Conservation (phyloP, 2,113 vertebrate genomes). For the Pterophyllum scalare region DNA sequence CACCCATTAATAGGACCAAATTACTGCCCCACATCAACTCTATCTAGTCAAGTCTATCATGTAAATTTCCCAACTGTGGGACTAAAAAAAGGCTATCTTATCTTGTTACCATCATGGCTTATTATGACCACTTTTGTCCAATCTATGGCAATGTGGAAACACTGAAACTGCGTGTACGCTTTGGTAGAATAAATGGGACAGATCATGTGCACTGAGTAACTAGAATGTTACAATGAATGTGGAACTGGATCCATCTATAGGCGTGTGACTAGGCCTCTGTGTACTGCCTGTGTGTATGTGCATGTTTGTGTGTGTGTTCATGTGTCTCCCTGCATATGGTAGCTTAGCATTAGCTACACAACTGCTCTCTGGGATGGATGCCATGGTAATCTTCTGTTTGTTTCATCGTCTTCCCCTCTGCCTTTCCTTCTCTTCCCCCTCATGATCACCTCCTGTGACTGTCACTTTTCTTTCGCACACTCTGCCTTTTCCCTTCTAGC, state of each 20-base stretch:
- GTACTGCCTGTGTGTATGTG: neutral
- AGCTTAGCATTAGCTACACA: conserved; percentile 49
- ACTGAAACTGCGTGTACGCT: neutral
- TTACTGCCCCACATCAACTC: neutral
- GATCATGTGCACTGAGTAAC: conserved; percentile 45
- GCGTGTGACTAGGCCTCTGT: conserved; percentile 41
- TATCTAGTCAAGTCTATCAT: neutral
- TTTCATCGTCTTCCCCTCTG: conserved; percentile 14
- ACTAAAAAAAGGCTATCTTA: no score
- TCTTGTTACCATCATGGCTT: neutral
- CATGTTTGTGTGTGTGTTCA: neutral
- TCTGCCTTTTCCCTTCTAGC: neutral
- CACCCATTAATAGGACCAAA: neutral
- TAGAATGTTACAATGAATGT: conserved; percentile 47
- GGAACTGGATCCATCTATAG: conserved; percentile 46
- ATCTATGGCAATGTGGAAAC: neutral
- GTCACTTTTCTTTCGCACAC: conserved; percentile 23
- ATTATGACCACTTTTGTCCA: neutral
- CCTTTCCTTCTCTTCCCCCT: conserved; percentile 4
- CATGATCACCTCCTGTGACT: conserved; percentile 13
- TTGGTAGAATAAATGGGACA: conserved; percentile 23
- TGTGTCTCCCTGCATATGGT: conserved; percentile 46
- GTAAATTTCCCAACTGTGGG: no score
- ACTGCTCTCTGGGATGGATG: conserved; percentile 57
- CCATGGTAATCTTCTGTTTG: conserved; percentile 57